Percentiles rank a stretch among this genome's conserved stretches.
Evolutionary conservation across 2,888 invertebrate species (phyloP).

Genomic region (Theristus sp.): DNA sequence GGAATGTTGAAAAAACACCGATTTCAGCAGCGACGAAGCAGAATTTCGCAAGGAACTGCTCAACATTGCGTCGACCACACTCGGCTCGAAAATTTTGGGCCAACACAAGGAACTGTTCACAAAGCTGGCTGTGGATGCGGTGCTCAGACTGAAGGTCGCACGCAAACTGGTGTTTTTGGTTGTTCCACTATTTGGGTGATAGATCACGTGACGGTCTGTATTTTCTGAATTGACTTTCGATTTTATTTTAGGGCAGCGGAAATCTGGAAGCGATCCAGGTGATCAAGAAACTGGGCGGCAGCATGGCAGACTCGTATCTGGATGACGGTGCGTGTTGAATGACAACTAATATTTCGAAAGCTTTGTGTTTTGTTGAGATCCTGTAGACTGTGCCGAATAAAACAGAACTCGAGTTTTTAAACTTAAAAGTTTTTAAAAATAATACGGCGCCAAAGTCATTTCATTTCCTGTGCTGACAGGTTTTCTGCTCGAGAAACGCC

Average conservation of each 20-base stretch:
- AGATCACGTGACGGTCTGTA: background rate
- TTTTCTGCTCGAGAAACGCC: slow-evolving; percentile 83
- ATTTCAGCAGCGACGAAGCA: too few relatives aligned
- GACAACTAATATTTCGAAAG: background rate
- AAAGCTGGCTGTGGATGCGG: slow-evolving; percentile 81
- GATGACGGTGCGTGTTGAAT: slow-evolving; percentile 43
- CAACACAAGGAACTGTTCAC: slow-evolving; percentile 94
- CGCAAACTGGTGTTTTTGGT: background rate
- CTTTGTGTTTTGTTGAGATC: background rate
- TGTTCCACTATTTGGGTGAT: background rate
- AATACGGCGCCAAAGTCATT: background rate
- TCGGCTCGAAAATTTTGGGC: slow-evolving; percentile 89
- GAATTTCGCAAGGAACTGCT: slow-evolving; percentile 67
- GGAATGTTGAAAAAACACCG: too few relatives aligned
- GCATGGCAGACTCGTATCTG: slow-evolving; percentile 79
- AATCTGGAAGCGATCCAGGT: slow-evolving; percentile 89
- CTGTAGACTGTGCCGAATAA: too few relatives aligned
- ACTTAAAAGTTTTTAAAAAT: background rate
- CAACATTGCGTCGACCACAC: slow-evolving; percentile 89
- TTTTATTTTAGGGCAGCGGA: slow-evolving; percentile 50
- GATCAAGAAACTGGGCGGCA: slow-evolving; percentile 85
- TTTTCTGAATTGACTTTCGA: background rate
- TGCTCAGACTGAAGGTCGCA: slow-evolving; percentile 58
- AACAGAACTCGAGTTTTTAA: background rate
- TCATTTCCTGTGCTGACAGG: slow-evolving; percentile 29